A percentile compares a stretch with the other conserved stretches of the same genome.
These are phyloP conservation scores for Drosophila niveifrons DNA, from an alignment of 2,888 invertebrate genomes.

Conservation along the genomic window DNA sequence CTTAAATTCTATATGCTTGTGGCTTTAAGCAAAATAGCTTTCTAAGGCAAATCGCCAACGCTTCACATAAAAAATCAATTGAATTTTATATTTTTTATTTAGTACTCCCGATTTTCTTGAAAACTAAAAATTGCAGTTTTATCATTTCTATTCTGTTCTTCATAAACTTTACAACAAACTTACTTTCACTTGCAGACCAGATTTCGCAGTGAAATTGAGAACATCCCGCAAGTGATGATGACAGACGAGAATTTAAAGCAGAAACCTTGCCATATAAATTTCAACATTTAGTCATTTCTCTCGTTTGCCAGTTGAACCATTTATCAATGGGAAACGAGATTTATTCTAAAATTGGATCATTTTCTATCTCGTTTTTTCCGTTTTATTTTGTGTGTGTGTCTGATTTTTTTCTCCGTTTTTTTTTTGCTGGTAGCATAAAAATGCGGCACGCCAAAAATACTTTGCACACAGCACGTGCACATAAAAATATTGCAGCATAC, in stretches of 20 bases:
- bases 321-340: conserved; percentile 17
- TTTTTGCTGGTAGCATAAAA: not conserved
- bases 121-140: too few species aligned
- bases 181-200: too few species aligned
- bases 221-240: not conserved
- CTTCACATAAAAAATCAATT: too few species aligned
- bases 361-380: conserved; percentile 5
- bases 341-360: conserved; percentile 19
- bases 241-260: not conserved
- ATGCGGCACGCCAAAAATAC: conserved; percentile 1
- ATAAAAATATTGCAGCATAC: conserved; percentile 9
- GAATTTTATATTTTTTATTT: too few species aligned
- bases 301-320: conserved; percentile 7
- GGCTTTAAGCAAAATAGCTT: too few species aligned
- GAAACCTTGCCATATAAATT: conserved; percentile 13
- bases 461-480: conserved; percentile 14
- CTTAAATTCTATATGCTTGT: too few species aligned
- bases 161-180: too few species aligned
- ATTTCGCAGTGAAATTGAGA: not conserved
- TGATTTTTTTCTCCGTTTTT: too few species aligned
- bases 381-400: too few species aligned
- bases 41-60: too few species aligned
- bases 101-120: too few species aligned
- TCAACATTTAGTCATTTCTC: conserved; percentile 5
- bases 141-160: too few species aligned